Conservation (phyloP, 2,888 invertebrate species). For the Drosophila greeni region DNA sequence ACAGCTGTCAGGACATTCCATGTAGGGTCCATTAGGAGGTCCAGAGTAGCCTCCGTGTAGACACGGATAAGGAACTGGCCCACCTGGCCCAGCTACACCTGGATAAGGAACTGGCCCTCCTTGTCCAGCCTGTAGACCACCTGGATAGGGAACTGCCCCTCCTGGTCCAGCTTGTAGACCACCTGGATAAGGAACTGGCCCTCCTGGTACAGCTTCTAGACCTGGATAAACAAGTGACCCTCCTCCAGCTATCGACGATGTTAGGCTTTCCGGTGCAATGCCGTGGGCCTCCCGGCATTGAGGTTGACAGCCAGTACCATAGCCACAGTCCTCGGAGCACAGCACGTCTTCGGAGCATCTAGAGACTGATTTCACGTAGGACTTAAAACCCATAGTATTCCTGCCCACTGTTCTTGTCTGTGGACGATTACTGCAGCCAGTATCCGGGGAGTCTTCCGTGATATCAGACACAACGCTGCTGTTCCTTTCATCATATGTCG, state of each 20-base stretch:
- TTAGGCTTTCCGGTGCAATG: neutral
- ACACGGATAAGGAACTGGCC: too few relatives aligned
- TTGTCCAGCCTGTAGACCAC: too few relatives aligned
- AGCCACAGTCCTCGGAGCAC: conserved; percentile 49
- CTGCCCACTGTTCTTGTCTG: neutral
- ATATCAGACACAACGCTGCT: neutral
- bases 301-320: conserved; percentile 26
- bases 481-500: neutral
- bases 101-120: too few relatives aligned
- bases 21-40: neutral
- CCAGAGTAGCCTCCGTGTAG: neutral
- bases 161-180: neutral
- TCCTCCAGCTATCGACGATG: neutral
- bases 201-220: neutral
- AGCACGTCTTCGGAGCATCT: neutral
- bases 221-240: too few relatives aligned
- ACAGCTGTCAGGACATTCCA: neutral
- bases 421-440: neutral
- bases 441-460: too few relatives aligned
- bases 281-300: conserved; percentile 22
- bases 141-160: too few relatives aligned
- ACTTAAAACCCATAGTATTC: neutral
- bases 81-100: neutral
- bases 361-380: neutral
- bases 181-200: neutral